Evolutionary conservation across 53 echinoderm and acorn worm species (phyloP).

Genomic region (Echinarachnius parma): DNA sequence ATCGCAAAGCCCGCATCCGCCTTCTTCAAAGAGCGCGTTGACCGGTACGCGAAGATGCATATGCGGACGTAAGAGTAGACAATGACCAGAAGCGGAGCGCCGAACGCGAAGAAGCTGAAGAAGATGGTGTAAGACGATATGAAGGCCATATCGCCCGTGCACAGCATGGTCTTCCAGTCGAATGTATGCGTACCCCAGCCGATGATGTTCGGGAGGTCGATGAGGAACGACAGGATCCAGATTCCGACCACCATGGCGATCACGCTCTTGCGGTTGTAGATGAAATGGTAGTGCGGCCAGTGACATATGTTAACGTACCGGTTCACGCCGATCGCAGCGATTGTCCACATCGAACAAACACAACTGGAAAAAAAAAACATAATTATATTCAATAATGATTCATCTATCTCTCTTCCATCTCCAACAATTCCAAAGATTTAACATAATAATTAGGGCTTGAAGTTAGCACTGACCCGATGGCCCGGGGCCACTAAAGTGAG

Average conservation of each 20-base stretch:
- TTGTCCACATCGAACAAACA: conserved; percentile 52
- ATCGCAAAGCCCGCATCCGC: background rate
- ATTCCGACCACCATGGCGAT: conserved; percentile 29
- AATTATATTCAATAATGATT: too few relatives aligned
- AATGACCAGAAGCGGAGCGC: conserved; percentile 30
- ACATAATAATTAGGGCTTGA: too few relatives aligned
- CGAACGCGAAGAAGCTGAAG: conserved; percentile 31
- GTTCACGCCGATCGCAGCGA: conserved; percentile 52
- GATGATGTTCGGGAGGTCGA: conserved; percentile 56
- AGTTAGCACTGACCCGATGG: too few relatives aligned
- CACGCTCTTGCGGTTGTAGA: conserved; percentile 48
- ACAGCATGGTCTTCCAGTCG: conserved; percentile 46
- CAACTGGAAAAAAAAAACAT: conserved; percentile 15
- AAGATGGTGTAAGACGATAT: conserved; percentile 46
- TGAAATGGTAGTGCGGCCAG: conserved; percentile 7
- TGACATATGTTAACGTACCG: conserved; percentile 60
- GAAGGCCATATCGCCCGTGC: conserved; percentile 37
- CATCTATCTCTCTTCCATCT: too few relatives aligned
- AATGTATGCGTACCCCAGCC: conserved; percentile 58
- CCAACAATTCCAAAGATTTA: too few relatives aligned
- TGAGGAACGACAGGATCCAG: conserved; percentile 42
- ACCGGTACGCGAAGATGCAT: background rate
- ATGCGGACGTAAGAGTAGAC: conserved; percentile 47
- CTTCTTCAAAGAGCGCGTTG: background rate
- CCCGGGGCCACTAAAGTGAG: too few relatives aligned